phyloP scores from a whole-genome alignment of 2,797 vertebrate genomes.

The Galagoides demidoff region DNA sequence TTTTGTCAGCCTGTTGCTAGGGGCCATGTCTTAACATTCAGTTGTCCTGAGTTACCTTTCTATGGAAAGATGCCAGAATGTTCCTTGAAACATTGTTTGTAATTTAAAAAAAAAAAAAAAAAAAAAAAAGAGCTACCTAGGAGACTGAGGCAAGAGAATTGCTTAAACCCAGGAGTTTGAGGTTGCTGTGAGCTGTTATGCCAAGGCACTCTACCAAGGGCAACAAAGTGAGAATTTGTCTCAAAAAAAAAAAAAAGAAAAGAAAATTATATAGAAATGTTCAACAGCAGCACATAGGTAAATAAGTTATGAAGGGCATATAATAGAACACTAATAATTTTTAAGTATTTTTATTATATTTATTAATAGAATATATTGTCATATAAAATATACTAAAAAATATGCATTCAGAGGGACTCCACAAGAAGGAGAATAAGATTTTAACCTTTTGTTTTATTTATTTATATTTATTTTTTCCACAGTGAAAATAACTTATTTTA shows the following conservation, averaged over 20 bases:
- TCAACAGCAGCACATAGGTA: background rate
- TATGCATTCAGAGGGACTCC: background rate
- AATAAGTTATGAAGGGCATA: background rate
- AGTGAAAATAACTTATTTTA: slow-evolving; percentile 18
- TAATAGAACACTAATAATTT: background rate
- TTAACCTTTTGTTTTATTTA: background rate
- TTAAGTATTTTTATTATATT: slow-evolving; percentile 34
- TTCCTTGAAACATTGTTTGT: background rate
- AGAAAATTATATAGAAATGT: background rate
- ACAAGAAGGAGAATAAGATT: slow-evolving; percentile 19
- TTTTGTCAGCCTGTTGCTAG: background rate
- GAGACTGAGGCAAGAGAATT: too few species aligned
- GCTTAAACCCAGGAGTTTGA: too few species aligned
- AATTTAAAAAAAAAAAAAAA: slow-evolving; percentile 26
- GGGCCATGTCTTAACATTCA: background rate
- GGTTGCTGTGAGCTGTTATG: too few species aligned
- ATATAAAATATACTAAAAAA: background rate
- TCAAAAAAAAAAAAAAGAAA: background rate
- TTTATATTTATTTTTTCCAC: slow-evolving; percentile 11
- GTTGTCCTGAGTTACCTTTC: background rate
- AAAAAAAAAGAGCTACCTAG: background rate
- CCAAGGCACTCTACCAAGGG: too few species aligned
- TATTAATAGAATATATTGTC: background rate
- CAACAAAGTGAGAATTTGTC: too few species aligned
- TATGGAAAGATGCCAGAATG: background rate